These are phyloP conservation scores for Linyphia triangularis DNA, from an alignment of 2,888 invertebrate genomes.

Conservation along the genomic window DNA sequence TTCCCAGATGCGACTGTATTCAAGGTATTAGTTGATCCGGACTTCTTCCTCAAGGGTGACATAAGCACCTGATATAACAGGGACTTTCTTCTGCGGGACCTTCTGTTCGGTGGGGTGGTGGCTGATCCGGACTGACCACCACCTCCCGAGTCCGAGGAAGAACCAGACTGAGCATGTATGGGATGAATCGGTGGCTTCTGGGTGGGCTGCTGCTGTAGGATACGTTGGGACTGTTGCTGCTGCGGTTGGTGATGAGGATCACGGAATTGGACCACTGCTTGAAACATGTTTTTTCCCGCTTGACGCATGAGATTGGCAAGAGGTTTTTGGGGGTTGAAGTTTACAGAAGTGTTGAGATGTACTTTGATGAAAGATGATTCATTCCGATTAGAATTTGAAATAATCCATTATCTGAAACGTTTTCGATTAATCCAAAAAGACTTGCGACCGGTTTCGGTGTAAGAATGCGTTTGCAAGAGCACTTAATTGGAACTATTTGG, in stretches of 20 bases:
- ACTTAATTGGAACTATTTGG: too few species aligned
- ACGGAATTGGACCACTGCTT: constrained; percentile 70
- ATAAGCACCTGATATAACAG: constrained; percentile 72
- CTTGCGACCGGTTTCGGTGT: too few species aligned
- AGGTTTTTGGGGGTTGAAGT: too few species aligned
- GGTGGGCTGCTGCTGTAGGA: constrained; percentile 10
- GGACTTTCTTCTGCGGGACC: constrained; percentile 63
- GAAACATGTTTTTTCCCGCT: constrained; percentile 61
- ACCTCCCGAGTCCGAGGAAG: constrained; percentile 37
- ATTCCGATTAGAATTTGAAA: too few species aligned
- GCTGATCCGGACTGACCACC: constrained; percentile 23
- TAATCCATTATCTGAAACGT: too few species aligned
- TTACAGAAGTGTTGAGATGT: too few species aligned
- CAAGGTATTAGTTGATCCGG: constrained; percentile 65
- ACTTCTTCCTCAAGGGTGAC: constrained; percentile 70
- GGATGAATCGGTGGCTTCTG: constrained; percentile 64
- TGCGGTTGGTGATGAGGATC: constrained; percentile 50
- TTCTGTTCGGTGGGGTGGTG: constrained; percentile 60
- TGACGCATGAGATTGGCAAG: constrained; percentile 37
- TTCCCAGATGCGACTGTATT: constrained; percentile 43
- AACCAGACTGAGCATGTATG: constrained; percentile 39
- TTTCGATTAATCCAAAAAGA: too few species aligned
- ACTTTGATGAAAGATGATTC: too few species aligned
- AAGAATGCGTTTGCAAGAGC: too few species aligned
- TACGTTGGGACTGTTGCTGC: constrained; percentile 28